Conservation (phyloP, 2,888 invertebrate genomes). For the Gastracanthus pulcherrimus region DNA sequence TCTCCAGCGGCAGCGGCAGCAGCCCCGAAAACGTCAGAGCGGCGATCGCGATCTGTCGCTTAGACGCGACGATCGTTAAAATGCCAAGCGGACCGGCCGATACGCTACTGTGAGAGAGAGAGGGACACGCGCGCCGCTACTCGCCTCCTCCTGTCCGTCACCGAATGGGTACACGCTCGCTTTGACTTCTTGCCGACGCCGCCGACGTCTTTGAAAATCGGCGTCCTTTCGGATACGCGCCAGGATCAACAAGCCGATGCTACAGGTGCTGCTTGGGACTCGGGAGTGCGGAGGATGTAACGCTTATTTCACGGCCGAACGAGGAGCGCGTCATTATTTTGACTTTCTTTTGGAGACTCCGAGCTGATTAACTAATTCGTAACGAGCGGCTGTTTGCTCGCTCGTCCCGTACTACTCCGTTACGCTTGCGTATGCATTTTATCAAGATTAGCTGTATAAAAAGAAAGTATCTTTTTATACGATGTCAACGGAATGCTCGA, state of each 20-base stretch:
- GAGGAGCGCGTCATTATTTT: too few species aligned
- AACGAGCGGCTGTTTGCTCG: too few species aligned
- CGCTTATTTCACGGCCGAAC: too few species aligned
- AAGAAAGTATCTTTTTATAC: too few species aligned
- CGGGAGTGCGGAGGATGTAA: too few species aligned
- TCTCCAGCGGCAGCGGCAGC: slow-evolving; percentile 24
- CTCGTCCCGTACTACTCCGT: too few species aligned
- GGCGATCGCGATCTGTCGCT: slow-evolving; percentile 68
- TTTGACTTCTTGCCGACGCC: slow-evolving; percentile 41
- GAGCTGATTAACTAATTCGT: too few species aligned
- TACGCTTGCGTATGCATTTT: too few species aligned
- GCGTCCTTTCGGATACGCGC: not conserved
- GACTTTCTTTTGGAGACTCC: slow-evolving; percentile 15
- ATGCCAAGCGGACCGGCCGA: slow-evolving; percentile 65
- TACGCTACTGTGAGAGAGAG: slow-evolving; percentile 61
- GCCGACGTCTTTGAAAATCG: slow-evolving; percentile 8
- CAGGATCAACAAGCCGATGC: too few species aligned
- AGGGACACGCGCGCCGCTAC: not conserved
- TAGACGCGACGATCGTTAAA: slow-evolving; percentile 73
- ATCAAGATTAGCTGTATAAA: too few species aligned
- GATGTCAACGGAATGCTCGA: too few species aligned
- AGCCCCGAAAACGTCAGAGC: slow-evolving; percentile 70
- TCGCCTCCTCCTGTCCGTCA: too few species aligned
- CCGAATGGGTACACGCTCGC: slow-evolving; percentile 17
- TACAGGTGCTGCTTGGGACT: not conserved